Evolutionary conservation across 2,888 invertebrate species (phyloP), one percentile per base, ranked within the genome.

Genomic region (Netelia virgata): DNA sequence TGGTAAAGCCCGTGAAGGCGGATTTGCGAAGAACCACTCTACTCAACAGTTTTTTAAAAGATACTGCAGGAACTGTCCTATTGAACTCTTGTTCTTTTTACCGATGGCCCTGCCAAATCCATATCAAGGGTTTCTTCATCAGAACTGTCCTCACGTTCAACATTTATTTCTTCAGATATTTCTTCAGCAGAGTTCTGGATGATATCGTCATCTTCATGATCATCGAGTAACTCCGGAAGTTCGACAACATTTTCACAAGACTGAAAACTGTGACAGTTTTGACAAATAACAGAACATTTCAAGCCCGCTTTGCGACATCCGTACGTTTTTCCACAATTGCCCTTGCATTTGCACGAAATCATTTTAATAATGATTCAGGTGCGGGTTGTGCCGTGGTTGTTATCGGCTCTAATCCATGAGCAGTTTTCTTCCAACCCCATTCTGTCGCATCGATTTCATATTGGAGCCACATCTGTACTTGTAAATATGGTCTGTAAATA

Each of bases 381-480:
- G 68, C 80, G 20, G 82, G 59, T 61, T 66, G 74, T 5, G 77
- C 55, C 16, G 47, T 18, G 18, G 47, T 80, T 10, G 8, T 20
- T 16, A 82, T 57, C 18, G 82, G 79, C 23, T 64, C 50, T 14
- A 80, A 64, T 11, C 66, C 53, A 20, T 43, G 23, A 16, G 11
- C 20, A 8, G 73, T 72, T 63, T 10, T 43, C 57, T 61, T 72
- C 79, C 82, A 79, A 28, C 73, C 76, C 72, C 80, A 85, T 16
- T 75, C 70, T 28, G 70, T 64, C 3, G 75, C 69, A 79, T 74
- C 73, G 50, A 61, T 61, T 23, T 64, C 63, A 55, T 68, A n/a
- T 5, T 72, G 79, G 18, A 66, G 83, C 74, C 79, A 83, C 57
- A 41, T 79, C 66, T 75, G 74, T 5, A 83, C 70, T 28, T 83